Evolutionary conservation across 2,797 vertebrate species (phyloP), one percentile per base, ranked within the genome.

Genomic region (Gambelia wislizenii): DNA sequence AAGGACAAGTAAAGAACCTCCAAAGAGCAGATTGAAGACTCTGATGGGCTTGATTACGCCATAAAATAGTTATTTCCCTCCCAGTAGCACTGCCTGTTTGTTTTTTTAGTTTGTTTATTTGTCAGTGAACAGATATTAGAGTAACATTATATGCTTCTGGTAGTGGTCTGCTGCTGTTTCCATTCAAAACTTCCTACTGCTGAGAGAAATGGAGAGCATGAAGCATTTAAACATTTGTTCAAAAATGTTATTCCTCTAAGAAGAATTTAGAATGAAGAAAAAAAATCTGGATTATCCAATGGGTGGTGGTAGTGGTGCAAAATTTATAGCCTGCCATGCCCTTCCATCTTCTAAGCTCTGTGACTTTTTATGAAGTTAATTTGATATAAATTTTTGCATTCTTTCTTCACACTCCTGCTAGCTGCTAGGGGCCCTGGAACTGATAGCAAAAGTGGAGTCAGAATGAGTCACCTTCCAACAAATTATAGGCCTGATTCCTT

Each of bases 401-500:
- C n/a, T 0, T 1, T n/a, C n/a, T 82, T 80, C 80, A 44, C 42
- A 39, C 82, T 75, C 47, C 52, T 0, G 20, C 74, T 42, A 84
- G 76, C 83, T 64, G 3, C 4, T 82, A 10, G 18, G 42, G 1
- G 80, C 86, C 79, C 44, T 85, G 13, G 33, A 47, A 39, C 54
- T 22, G 2, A 16, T 52, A 8, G 69, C 25, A 49, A 80, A 1
- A 64, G 76, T 42, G 33, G 75, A 5, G 7, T 61, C 27, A 47
- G 49, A 56, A 72, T 20, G 36, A 81, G 39, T 47, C 79, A 44
- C 69, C 79, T 82, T 87, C 42, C 79, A 87, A n/a, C 54, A 75
- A 82, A 88, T 82, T 75, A 64, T 82, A 67, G 70, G 47, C 33
- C 56, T 86, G 78, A 75, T 59, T 83, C 70, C 79, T 75, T 81